phyloP scores from a whole-genome alignment of 2,113 vertebrate genomes.

The Oenanthe melanoleuca region DNA sequence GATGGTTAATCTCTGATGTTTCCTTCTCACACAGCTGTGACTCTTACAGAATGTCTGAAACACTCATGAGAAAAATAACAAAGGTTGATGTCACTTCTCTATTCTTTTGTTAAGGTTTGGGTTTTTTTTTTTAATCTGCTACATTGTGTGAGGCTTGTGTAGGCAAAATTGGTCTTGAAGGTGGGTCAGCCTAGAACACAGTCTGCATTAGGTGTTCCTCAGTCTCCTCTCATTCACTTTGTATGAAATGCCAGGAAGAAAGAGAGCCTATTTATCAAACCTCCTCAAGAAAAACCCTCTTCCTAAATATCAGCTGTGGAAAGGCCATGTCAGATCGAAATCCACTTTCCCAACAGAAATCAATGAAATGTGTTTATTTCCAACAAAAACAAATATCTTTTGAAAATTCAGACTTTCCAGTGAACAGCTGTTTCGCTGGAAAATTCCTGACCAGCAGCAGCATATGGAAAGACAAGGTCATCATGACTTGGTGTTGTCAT shows the following conservation, averaged over 20 bases:
- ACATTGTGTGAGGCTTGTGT: background rate
- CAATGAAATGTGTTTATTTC: background rate
- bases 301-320: background rate
- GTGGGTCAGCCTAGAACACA: background rate
- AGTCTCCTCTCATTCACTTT: background rate
- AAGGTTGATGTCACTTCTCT: background rate
- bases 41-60: background rate
- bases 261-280: background rate
- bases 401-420: background rate
- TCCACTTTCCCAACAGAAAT: background rate
- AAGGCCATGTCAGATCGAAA: background rate
- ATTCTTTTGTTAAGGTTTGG: background rate
- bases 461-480: constrained; percentile 18
- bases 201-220: background rate
- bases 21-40: background rate
- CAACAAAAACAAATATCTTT: background rate
- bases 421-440: constrained; percentile 5
- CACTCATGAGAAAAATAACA: background rate
- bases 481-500: background rate
- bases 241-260: background rate
- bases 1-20: background rate
- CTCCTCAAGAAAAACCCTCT: background rate
- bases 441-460: constrained; percentile 16
- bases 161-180: background rate
- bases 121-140: background rate